Evolutionary conservation across 2,113 vertebrate genomes (phyloP), one percentile per base, ranked within the genome.

Genomic region (Gasterosteus nipponicus): DNA sequence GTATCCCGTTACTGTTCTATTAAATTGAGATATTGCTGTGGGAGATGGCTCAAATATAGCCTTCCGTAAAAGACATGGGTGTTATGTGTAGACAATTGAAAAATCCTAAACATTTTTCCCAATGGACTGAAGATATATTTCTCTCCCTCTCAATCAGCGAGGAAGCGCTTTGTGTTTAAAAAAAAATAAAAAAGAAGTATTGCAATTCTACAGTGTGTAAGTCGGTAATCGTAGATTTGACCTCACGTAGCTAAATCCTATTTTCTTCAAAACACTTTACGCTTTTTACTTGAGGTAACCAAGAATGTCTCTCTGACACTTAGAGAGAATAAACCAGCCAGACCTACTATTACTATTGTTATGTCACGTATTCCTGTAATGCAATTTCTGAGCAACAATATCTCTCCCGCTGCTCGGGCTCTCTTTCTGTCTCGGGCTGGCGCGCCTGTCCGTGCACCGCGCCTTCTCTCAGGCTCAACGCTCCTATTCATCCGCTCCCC

Each of bases 11-110:
- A 89, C 91, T 84, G 80, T 91, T 93, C 92, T 88, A 93, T 94
- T 94, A 92, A 93, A 94, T 62, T 75, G 85, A 92, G 88, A 89
- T 79, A 85, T 90, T 88, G 89, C 89, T 89, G 80, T 86, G 81
- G 88, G 87, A 92, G 81, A 90, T 87, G 79, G 75, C 85, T 92
- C 83, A 87, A 90, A 91, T 89, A 85, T 81, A 91, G 85, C 86
- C 70, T 61, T 83, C 78, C 70, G 75, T 58, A 84, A 75, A 88
- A 78, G 89, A 89, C 87, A 89, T 69, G 90, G 89, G 64, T 87
- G 82, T 93, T 93, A 89, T 63, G 82, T 39, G 41, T 80, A 77
- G 70, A 87, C 85, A 87, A 89, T 89, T 88, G 89, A 77, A 86
- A 86, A 89, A 77, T 61, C 77, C 70, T 61, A 75, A 90, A 83